These are phyloP conservation scores for Nemapogon koenigi DNA, from an alignment of 2,888 invertebrate species.

Conservation along the genomic window DNA sequence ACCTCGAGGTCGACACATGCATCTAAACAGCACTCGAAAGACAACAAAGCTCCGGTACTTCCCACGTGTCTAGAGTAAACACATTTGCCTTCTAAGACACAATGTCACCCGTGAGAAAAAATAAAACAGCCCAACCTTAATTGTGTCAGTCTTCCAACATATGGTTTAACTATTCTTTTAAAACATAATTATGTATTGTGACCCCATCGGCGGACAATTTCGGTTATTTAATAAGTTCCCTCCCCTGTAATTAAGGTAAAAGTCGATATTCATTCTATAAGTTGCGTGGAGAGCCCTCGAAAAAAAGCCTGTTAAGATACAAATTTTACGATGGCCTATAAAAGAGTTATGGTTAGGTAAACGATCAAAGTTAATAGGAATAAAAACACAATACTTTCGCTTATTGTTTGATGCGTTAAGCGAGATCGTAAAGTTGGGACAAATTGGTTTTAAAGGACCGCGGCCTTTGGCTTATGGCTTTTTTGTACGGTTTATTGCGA, in stretches of 20 bases:
- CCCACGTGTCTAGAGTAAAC: conserved; percentile 41
- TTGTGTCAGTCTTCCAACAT: conserved; percentile 32
- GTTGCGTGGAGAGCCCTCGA: conserved; percentile 18
- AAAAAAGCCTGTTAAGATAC: conserved; percentile 21
- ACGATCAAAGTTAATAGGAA: conserved; percentile 44
- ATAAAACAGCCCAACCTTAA: conserved; percentile 44
- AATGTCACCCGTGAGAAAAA: conserved; percentile 35
- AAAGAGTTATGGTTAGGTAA: conserved; percentile 42
- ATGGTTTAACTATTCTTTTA: conserved; percentile 25
- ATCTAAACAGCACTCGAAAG: conserved; percentile 30
- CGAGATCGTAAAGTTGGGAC: conserved; percentile 46
- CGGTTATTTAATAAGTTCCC: conserved; percentile 14
- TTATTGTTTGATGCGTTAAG: conserved; percentile 48
- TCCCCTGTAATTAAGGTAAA: conserved; percentile 26
- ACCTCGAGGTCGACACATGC: conserved; percentile 50
- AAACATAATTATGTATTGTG: conserved; percentile 28
- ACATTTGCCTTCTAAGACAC: conserved; percentile 47
- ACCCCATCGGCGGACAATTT: conserved; percentile 19
- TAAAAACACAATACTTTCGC: conserved; percentile 45
- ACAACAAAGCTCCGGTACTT: conserved; percentile 31
- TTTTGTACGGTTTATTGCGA: conserved; percentile 31
- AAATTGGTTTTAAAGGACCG: conserved; percentile 50
- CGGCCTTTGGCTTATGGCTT: conserved; percentile 24
- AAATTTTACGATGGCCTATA: conserved; percentile 26
- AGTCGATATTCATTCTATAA: conserved; percentile 18